These are phyloP conservation scores for Papilio protenor DNA, from an alignment of 2,888 invertebrate genomes.

Conservation along the genomic window DNA sequence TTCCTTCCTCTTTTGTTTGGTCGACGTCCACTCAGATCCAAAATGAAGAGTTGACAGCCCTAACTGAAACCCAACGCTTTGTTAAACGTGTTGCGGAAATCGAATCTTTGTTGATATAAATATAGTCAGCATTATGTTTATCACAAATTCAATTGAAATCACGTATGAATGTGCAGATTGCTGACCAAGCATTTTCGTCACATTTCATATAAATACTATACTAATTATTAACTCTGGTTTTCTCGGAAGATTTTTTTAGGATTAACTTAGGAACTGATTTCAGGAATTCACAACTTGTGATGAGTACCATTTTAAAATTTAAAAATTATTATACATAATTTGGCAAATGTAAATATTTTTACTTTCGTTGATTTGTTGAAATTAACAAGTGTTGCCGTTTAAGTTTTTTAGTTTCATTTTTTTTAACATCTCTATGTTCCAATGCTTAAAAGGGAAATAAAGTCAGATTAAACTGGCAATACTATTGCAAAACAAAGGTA, in stretches of 20 bases:
- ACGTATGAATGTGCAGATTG: conserved; percentile 15
- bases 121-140: conserved; percentile 6
- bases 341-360: neutral
- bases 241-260: neutral
- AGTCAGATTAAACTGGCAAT: neutral
- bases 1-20: neutral
- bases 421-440: neutral
- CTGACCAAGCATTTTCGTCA: neutral
- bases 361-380: neutral
- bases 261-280: neutral
- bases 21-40: neutral
- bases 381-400: neutral
- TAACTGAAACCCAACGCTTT: neutral
- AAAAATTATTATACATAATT: neutral
- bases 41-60: neutral
- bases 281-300: neutral
- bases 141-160: neutral
- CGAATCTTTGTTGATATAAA: neutral
- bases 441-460: neutral
- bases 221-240: neutral
- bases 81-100: neutral
- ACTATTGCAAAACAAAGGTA: neutral
- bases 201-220: neutral
- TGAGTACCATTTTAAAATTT: neutral
- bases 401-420: neutral